Percentiles rank a stretch among this genome's conserved stretches.
Evolutionary conservation across 2,113 vertebrate species (phyloP).

Genomic region (Gobius niger): DNA sequence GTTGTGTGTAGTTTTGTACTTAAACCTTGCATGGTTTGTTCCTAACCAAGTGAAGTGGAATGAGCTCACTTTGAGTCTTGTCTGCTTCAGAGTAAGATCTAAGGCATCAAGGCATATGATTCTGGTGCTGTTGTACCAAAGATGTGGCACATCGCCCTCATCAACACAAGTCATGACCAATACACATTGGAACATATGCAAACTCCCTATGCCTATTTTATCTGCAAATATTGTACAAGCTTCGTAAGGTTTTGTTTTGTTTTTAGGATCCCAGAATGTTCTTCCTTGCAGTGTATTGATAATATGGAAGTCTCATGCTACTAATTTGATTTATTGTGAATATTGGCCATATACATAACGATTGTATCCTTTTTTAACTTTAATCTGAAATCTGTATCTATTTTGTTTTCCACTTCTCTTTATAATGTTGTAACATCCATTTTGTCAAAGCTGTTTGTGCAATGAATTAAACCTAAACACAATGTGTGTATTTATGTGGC

Average conservation of each 20-base stretch:
- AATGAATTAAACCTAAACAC: slow-evolving; percentile 74
- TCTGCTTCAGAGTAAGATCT: slow-evolving; percentile 31
- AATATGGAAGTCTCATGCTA: slow-evolving; percentile 8
- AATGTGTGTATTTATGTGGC: background rate
- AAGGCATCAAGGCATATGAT: slow-evolving; percentile 47
- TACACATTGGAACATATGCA: slow-evolving; percentile 15
- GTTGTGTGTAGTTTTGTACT: slow-evolving; percentile 45
- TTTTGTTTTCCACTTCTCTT: slow-evolving; percentile 57
- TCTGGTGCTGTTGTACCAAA: slow-evolving; percentile 72
- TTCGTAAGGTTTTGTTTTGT: background rate
- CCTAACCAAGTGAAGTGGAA: slow-evolving; percentile 28
- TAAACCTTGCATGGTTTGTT: slow-evolving; percentile 46
- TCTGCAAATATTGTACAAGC: slow-evolving; percentile 40
- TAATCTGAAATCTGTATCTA: slow-evolving; percentile 22
- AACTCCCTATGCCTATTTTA: slow-evolving; percentile 45
- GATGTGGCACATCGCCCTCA: slow-evolving; percentile 49
- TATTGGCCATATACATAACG: no score
- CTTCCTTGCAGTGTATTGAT: background rate
- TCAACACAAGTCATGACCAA: slow-evolving; percentile 1
- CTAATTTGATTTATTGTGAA: background rate
- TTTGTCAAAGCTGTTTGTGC: slow-evolving; percentile 80
- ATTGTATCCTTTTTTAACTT: no score
- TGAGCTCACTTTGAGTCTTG: slow-evolving; percentile 31
- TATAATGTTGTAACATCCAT: slow-evolving; percentile 65
- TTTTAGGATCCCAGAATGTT: background rate